A percentile compares a stretch with the other conserved stretches of the same genome.
Conservation (phyloP, 2,888 invertebrate genomes). For the Heterodera filipjevi region DNA sequence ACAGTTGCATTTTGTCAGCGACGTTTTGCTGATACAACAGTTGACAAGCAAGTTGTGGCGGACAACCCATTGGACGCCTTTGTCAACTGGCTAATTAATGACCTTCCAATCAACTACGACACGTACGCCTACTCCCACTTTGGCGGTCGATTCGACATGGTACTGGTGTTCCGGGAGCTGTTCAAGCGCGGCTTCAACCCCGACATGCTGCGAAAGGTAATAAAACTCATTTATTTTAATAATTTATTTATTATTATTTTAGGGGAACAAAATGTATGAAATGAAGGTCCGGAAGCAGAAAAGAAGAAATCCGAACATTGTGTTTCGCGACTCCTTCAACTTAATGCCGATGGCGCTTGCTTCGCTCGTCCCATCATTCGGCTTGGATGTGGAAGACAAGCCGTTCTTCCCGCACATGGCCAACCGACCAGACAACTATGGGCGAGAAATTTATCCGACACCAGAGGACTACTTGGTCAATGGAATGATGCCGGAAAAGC, state of each 20-base stretch:
- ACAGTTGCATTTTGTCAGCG: background rate
- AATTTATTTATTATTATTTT: too few relatives aligned
- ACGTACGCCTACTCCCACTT: conserved; percentile 10
- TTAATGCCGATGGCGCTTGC: conserved; percentile 7
- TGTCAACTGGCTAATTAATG: conserved; percentile 21
- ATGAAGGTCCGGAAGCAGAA: conserved; percentile 5
- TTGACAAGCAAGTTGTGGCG: background rate
- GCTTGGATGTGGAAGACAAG: conserved; percentile 2
- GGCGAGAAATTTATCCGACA: background rate
- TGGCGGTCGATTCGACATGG: conserved; percentile 27
- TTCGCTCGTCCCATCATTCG: background rate
- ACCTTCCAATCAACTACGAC: background rate
- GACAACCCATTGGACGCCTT: conserved; percentile 18
- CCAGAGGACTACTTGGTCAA: conserved; percentile 6
- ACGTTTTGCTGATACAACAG: conserved; percentile 7
- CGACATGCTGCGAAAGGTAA: conserved; percentile 5
- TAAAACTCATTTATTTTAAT: too few relatives aligned
- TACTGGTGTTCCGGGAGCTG: conserved; percentile 6
- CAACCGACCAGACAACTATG: background rate
- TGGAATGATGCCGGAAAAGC: conserved; percentile 15
- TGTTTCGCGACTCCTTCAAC: conserved; percentile 19
- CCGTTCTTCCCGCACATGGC: background rate
- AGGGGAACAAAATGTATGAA: background rate
- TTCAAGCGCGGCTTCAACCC: conserved; percentile 14
- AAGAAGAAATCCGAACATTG: background rate